phyloP scores from a whole-genome alignment of 2,888 invertebrate species.

The Pyrocoelia pectoralis region DNA sequence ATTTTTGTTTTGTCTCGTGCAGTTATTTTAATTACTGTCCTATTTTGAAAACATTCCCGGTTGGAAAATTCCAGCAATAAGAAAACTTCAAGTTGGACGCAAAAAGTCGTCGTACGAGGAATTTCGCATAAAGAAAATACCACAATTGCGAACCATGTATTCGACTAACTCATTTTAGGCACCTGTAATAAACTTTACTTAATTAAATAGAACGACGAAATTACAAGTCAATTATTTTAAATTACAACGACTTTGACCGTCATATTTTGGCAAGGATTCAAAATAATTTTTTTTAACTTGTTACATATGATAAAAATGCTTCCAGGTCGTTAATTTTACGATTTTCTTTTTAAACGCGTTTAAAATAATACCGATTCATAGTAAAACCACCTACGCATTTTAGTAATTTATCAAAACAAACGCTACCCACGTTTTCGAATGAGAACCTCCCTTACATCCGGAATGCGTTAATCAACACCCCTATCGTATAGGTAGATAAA shows the following conservation, averaged over 20 bases:
- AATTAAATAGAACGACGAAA: conserved; percentile 1
- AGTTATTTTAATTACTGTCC: not conserved
- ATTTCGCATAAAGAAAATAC: not conserved
- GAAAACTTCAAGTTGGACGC: too few species aligned
- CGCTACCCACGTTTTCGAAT: not conserved
- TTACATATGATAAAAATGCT: not conserved
- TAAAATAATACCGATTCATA: conserved; percentile 1
- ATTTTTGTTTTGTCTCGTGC: not conserved
- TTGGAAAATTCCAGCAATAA: too few species aligned
- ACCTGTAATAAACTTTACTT: not conserved
- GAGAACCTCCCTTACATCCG: not conserved
- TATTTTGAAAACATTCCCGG: too few species aligned
- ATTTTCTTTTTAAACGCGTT: not conserved
- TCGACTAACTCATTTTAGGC: not conserved
- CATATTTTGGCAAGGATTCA: not conserved
- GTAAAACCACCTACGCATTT: not conserved
- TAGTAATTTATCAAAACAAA: not conserved
- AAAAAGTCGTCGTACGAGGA: not conserved
- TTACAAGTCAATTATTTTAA: conserved; percentile 1
- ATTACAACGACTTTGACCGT: conserved; percentile 1
- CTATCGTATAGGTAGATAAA: not conserved
- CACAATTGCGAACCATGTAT: too few species aligned
- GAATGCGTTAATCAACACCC: not conserved
- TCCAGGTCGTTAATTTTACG: not conserved
- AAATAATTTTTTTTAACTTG: not conserved